Percentiles rank a stretch among this genome's conserved stretches.
Evolutionary conservation across 2,888 invertebrate species (phyloP).

Genomic region (Galerucella nymphaeae): DNA sequence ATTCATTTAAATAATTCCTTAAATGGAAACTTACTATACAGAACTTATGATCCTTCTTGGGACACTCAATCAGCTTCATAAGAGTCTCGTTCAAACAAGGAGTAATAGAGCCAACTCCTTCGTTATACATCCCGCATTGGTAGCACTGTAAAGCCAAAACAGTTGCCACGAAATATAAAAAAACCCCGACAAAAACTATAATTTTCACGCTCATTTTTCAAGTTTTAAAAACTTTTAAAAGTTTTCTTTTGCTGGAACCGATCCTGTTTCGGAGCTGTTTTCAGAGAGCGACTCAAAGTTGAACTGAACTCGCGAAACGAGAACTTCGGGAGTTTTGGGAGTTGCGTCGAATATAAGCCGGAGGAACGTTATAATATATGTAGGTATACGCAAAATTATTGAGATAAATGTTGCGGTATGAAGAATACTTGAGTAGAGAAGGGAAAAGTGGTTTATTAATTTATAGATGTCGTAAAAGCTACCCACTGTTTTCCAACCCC

Average conservation of each 20-base stretch:
- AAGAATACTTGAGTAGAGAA: too few species aligned
- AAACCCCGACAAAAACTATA: conserved; percentile 39
- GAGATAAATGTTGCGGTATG: neutral
- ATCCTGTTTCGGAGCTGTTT: conserved; percentile 44
- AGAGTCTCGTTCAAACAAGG: conserved; percentile 84
- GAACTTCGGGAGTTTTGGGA: conserved; percentile 22
- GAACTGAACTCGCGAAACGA: conserved; percentile 48
- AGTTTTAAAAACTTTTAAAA: neutral
- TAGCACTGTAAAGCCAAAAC: conserved; percentile 74
- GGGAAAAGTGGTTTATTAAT: too few species aligned
- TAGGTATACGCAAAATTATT: conserved; percentile 7
- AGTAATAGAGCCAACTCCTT: conserved; percentile 86
- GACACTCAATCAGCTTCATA: conserved; percentile 77
- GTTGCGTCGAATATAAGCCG: conserved; percentile 26
- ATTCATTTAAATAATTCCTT: neutral
- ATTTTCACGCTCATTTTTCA: conserved; percentile 42
- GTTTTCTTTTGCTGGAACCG: conserved; percentile 19
- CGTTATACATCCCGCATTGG: conserved; percentile 86
- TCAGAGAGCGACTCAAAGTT: conserved; percentile 53
- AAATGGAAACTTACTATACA: conserved; percentile 78
- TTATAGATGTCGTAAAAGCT: too few species aligned
- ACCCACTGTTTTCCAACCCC: too few species aligned
- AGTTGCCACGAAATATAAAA: conserved; percentile 48
- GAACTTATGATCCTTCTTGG: conserved; percentile 70
- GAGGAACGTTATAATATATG: neutral